A percentile compares a stretch with the other conserved stretches of the same genome.
Conservation (phyloP, 2,888 invertebrate species). For the Sarcophaga subvicina region DNA sequence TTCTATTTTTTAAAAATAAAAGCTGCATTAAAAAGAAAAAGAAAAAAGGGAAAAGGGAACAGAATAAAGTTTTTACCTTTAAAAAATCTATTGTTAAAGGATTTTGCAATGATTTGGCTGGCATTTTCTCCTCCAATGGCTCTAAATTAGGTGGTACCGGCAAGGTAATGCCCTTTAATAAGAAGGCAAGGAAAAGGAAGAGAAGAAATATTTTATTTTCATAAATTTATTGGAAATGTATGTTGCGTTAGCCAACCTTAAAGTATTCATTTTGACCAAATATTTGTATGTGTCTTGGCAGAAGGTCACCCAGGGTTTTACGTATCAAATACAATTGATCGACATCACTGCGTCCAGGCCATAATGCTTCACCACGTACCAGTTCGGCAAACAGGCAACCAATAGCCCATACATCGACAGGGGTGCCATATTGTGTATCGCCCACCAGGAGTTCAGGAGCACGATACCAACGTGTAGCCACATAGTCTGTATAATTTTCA, state of each 20-base stretch:
- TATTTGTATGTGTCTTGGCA: conserved; percentile 96
- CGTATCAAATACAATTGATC: conserved; percentile 98
- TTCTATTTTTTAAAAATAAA: too few relatives aligned
- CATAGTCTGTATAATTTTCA: conserved; percentile 99
- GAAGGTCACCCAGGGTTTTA: conserved; percentile 95
- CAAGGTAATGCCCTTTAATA: conserved; percentile 91
- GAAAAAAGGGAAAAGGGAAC: too few relatives aligned
- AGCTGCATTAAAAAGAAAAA: too few relatives aligned
- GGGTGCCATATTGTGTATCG: conserved; percentile 94
- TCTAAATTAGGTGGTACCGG: conserved; percentile 95
- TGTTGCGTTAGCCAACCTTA: conserved; percentile 81
- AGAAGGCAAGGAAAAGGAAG: conserved; percentile 54
- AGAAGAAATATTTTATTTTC: conserved; percentile 81
- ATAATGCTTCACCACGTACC: conserved; percentile 94
- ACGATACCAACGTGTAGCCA: conserved; percentile 99
- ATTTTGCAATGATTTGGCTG: conserved; percentile 86
- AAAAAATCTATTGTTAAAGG: conserved; percentile 91
- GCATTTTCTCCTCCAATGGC: conserved; percentile 93
- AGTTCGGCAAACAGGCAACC: conserved; percentile 95
- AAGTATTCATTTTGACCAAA: conserved; percentile 97
- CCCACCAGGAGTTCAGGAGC: conserved; percentile 98
- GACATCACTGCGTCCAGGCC: conserved; percentile 99
- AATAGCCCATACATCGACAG: conserved; percentile 99
- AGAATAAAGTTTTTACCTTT: conserved; percentile 84
- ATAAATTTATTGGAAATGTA: conserved; percentile 9